These are phyloP conservation scores for Pelmatolapia mariae DNA, from an alignment of 2,113 vertebrate species.

Conservation along the genomic window DNA sequence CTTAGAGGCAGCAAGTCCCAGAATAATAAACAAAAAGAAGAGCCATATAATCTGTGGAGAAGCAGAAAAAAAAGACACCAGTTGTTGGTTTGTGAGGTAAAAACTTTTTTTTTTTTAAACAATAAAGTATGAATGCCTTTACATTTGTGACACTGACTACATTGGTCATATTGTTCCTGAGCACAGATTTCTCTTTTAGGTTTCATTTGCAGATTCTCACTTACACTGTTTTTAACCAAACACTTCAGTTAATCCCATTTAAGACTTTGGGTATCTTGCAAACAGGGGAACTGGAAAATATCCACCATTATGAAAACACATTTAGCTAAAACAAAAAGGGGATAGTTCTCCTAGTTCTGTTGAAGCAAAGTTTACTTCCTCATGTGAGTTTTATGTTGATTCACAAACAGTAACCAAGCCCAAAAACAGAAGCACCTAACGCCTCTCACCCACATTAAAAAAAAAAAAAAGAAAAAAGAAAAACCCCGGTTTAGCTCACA, in stretches of 20 bases:
- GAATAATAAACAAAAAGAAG: constrained; percentile 55
- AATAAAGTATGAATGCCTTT: too few relatives aligned
- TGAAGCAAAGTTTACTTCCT: constrained; percentile 1
- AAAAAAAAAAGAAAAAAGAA: not conserved
- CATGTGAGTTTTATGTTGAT: not conserved
- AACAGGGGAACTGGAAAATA: not conserved
- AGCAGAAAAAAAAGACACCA: not conserved
- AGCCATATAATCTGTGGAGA: constrained; percentile 62
- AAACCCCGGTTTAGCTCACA: not conserved
- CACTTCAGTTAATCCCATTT: not conserved
- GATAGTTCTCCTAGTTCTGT: not conserved
- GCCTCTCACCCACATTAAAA: not conserved
- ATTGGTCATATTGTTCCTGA: not conserved
- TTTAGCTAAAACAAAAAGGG: not conserved
- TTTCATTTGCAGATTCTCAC: not conserved
- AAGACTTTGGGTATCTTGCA: not conserved
- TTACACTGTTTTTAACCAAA: not conserved
- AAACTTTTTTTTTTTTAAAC: too few relatives aligned
- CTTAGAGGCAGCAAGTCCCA: constrained; percentile 64
- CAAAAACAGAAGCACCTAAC: not conserved
- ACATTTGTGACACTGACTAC: not conserved
- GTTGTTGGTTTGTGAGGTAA: not conserved
- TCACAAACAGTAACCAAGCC: not conserved
- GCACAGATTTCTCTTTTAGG: not conserved
- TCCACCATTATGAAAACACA: not conserved